phyloP scores from a whole-genome alignment of 2,113 vertebrate genomes.

The Puffinus mauretanicus region DNA sequence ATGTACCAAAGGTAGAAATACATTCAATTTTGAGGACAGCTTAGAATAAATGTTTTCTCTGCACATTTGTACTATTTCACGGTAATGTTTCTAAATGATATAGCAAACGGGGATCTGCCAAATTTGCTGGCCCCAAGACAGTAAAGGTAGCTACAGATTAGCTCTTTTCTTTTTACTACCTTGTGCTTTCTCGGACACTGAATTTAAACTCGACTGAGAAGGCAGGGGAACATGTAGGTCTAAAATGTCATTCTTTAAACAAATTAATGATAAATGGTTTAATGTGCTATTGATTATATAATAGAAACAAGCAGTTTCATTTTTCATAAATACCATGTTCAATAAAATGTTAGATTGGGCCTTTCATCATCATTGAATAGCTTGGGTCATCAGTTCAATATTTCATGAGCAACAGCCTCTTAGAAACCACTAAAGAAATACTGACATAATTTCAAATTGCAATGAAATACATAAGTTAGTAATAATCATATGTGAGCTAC shows the following conservation, averaged over 20 bases:
- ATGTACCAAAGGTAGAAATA: not conserved
- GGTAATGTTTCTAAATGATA: not conserved
- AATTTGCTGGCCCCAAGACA: not conserved
- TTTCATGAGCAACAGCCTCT: constrained; percentile 58
- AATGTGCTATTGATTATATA: constrained; percentile 74
- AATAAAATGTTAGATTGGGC: constrained; percentile 67
- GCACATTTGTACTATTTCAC: not conserved
- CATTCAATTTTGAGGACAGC: fast-evolving
- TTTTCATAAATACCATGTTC: constrained; percentile 72
- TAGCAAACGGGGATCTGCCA: not conserved
- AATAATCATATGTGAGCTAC: not conserved
- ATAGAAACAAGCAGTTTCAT: constrained; percentile 66
- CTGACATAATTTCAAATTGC: constrained; percentile 30
- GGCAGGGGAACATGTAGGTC: not conserved
- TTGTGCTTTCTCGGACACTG: not conserved
- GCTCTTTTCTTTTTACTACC: not conserved
- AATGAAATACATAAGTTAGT: constrained; percentile 14
- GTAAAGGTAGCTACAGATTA: not conserved
- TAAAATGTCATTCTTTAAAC: constrained; percentile 51
- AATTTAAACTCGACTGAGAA: constrained; percentile 41
- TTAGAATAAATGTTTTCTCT: not conserved
- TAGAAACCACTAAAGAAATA: constrained; percentile 23
- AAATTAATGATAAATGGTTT: constrained; percentile 71
- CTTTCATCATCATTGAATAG: constrained; percentile 66
- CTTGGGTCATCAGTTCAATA: constrained; percentile 63